phyloP scores from a whole-genome alignment of 2,888 invertebrate species.

The Xestia xanthographa region DNA sequence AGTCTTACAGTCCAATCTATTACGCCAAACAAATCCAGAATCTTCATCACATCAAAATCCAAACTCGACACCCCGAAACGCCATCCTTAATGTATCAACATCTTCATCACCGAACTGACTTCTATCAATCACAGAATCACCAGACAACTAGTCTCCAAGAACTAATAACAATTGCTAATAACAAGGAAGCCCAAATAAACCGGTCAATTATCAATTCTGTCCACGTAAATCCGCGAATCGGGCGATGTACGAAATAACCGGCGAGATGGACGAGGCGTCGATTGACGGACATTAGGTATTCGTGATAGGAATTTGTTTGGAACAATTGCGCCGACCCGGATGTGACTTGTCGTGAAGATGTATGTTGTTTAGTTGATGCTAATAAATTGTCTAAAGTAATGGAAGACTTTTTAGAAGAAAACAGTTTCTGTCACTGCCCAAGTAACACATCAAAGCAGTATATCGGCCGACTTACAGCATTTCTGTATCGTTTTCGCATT shows the following conservation, averaged over 20 bases:
- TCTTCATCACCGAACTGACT: conserved; percentile 34
- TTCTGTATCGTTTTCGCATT: no score
- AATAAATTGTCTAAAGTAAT: conserved; percentile 29
- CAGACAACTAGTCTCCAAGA: conserved; percentile 83
- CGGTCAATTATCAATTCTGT: conserved; percentile 75
- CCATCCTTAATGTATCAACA: conserved; percentile 35
- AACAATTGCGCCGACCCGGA: conserved; percentile 81
- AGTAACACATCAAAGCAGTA: no score
- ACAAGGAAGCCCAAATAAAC: conserved; percentile 64
- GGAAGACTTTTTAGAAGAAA: neutral
- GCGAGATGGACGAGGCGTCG: conserved; percentile 85
- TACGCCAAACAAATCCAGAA: neutral
- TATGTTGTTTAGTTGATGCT: conserved; percentile 33
- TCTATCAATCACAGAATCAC: conserved; percentile 69
- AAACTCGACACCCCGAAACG: conserved; percentile 21
- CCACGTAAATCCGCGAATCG: conserved; percentile 78
- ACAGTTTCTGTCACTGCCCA: conserved; percentile 3
- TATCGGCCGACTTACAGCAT: no score
- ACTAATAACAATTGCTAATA: conserved; percentile 84
- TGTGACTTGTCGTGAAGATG: conserved; percentile 62
- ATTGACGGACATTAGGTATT: conserved; percentile 78
- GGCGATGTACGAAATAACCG: conserved; percentile 78
- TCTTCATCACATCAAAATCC: conserved; percentile 4
- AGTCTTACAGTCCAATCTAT: neutral
- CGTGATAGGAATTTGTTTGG: conserved; percentile 80